These are phyloP conservation scores for Calephelis perditalis DNA, from an alignment of 2,888 invertebrate species.

Conservation along the genomic window DNA sequence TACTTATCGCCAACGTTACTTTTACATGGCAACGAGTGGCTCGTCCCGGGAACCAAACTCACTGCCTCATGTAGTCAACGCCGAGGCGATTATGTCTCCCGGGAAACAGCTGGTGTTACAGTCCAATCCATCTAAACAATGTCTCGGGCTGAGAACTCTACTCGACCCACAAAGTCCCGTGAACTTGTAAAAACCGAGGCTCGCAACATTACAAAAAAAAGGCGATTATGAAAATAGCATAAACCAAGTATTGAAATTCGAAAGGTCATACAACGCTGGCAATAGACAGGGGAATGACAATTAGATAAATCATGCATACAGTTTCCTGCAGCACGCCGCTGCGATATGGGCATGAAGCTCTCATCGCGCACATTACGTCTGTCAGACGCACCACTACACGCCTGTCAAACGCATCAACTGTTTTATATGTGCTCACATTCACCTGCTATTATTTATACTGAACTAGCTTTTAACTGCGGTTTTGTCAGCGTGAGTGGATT, in stretches of 20 bases:
- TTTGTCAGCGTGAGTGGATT: too few relatives aligned
- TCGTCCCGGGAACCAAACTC: too few relatives aligned
- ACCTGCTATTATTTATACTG: conserved; percentile 19
- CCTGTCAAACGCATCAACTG: conserved; percentile 17
- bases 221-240: not conserved
- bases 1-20: too few relatives aligned
- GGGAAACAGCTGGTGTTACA: too few relatives aligned
- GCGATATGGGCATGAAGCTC: conserved; percentile 20
- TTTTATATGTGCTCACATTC: conserved; percentile 18
- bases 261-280: conserved; percentile 1
- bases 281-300: conserved; percentile 14
- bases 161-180: too few relatives aligned
- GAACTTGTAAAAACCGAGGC: too few relatives aligned
- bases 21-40: too few relatives aligned
- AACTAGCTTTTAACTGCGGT: not conserved
- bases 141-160: too few relatives aligned
- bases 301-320: conserved; percentile 19
- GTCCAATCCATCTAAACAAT: too few relatives aligned
- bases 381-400: conserved; percentile 20
- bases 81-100: too few relatives aligned
- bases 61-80: too few relatives aligned
- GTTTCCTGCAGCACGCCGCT: conserved; percentile 16
- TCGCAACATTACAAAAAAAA: too few relatives aligned
- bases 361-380: conserved; percentile 23
- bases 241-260: not conserved